These are phyloP conservation scores for Danaus chrysippus DNA, from an alignment of 2,888 invertebrate species.

Conservation along the genomic window DNA sequence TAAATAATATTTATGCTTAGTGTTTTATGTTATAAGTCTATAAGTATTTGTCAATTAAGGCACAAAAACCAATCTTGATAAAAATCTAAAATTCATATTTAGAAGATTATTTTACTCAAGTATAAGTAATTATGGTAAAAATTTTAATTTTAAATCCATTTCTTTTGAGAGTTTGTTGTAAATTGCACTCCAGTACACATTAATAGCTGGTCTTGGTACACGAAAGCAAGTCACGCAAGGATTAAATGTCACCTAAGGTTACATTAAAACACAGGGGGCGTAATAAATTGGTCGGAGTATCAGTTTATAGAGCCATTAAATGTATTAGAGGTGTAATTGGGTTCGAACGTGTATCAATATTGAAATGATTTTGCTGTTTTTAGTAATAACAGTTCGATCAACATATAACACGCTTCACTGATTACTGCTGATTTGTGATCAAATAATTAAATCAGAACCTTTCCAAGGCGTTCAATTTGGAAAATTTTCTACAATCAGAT, in stretches of 20 bases:
- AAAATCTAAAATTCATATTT: too few relatives aligned
- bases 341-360: background rate
- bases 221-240: constrained; percentile 6
- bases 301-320: background rate
- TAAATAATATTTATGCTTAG: too few relatives aligned
- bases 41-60: too few relatives aligned
- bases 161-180: background rate
- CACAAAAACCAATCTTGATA: too few relatives aligned
- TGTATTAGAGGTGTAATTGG: background rate
- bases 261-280: background rate
- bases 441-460: background rate
- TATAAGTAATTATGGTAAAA: background rate
- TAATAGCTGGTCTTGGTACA: background rate
- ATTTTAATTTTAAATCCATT: background rate
- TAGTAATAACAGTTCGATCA: too few relatives aligned
- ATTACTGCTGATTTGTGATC: too few relatives aligned
- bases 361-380: background rate
- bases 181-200: constrained; percentile 1
- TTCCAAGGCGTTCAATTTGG: background rate
- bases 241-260: constrained; percentile 3
- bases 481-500: constrained; percentile 12
- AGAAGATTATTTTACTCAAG: background rate
- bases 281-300: background rate
- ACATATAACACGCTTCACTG: too few relatives aligned
- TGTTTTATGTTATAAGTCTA: too few relatives aligned